A percentile compares a stretch with the other conserved stretches of the same genome.
Evolutionary conservation across 2,113 vertebrate species (phyloP).

Genomic region (Brachyhypopomus gauderio): DNA sequence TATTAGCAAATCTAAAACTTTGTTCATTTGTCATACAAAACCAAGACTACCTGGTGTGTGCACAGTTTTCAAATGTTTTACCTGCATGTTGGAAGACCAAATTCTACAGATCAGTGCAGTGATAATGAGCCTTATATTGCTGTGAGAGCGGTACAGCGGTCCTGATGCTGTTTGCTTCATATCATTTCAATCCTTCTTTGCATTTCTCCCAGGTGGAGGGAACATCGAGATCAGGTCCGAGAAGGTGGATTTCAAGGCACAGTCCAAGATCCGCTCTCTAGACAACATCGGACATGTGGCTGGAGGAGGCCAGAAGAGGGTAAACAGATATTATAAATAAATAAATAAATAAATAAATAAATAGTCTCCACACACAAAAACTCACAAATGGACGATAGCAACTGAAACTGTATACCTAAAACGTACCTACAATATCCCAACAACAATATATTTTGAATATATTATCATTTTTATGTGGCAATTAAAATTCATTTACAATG

Average conservation of each 20-base stretch:
- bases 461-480: too few species aligned
- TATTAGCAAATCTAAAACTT: too few species aligned
- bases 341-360: too few species aligned
- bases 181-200: not conserved
- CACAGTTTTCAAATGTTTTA: not conserved
- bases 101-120: not conserved
- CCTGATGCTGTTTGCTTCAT: too few species aligned
- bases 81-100: not conserved
- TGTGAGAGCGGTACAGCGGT: too few species aligned
- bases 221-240: constrained; percentile 94
- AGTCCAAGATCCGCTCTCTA: constrained; percentile 93
- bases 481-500: too few species aligned
- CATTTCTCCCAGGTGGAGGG: constrained; percentile 82
- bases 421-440: too few species aligned
- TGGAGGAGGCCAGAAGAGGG: constrained; percentile 91
- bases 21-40: too few species aligned
- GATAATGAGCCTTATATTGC: not conserved
- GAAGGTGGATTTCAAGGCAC: constrained; percentile 95
- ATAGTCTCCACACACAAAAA: not conserved
- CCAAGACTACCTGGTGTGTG: too few species aligned
- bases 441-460: too few species aligned
- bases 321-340: constrained; percentile 58
- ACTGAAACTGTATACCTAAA: too few species aligned
- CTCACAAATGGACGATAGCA: too few species aligned
- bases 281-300: constrained; percentile 92